phyloP scores from a whole-genome alignment of 2,888 invertebrate species.

The Lasioglossum marginatum region DNA sequence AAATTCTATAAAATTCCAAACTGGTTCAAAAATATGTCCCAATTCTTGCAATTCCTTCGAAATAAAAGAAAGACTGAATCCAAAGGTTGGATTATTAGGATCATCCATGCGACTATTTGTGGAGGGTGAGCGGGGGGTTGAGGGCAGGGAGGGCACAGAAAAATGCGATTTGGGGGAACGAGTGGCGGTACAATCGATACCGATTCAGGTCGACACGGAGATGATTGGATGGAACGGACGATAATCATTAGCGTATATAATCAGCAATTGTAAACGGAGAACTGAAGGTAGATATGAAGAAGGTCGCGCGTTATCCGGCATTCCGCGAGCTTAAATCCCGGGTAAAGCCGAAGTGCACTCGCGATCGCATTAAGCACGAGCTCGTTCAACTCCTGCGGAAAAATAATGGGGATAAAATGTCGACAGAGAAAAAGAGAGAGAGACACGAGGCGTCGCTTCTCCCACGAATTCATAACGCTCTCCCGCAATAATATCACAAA shows the following conservation, averaged over 20 bases:
- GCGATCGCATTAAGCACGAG: constrained; percentile 30
- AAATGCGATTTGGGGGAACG: not conserved
- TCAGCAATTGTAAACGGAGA: not conserved
- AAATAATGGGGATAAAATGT: not conserved
- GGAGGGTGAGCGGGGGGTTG: too few relatives aligned
- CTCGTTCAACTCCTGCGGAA: constrained; percentile 4
- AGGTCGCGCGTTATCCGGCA: not conserved
- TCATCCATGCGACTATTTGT: too few relatives aligned
- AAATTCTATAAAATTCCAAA: too few relatives aligned
- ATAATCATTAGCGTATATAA: constrained; percentile 6
- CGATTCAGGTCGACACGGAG: not conserved
- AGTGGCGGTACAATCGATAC: constrained; percentile 7
- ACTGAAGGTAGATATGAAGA: not conserved
- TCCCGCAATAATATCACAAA: constrained; percentile 58
- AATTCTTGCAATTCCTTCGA: too few relatives aligned
- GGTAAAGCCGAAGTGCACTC: constrained; percentile 18
- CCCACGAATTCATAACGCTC: constrained; percentile 52
- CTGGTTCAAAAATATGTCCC: too few relatives aligned
- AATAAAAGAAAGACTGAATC: too few relatives aligned
- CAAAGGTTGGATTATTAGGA: too few relatives aligned
- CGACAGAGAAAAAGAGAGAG: not conserved
- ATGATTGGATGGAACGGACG: not conserved
- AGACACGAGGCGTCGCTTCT: constrained; percentile 1
- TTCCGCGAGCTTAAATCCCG: not conserved
- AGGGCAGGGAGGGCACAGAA: not conserved